Evolutionary conservation across 2,113 vertebrate species (phyloP).

Genomic region (Rhabdornis inornatus): DNA sequence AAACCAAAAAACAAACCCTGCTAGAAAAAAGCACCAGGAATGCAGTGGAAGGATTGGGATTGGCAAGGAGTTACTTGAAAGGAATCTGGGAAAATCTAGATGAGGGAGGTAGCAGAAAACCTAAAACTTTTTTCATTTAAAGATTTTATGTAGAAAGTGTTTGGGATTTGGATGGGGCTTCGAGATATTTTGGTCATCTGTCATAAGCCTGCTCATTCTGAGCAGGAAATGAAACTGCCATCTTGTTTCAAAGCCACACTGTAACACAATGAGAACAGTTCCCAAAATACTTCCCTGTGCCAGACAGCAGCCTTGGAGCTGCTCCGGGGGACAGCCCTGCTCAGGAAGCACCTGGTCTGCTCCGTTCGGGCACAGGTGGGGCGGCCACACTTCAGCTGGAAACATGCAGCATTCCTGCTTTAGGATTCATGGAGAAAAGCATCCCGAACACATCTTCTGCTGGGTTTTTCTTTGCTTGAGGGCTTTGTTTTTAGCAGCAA

Average conservation of each 20-base stretch:
- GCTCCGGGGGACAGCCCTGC: neutral
- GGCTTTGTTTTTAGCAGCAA: neutral
- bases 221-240: slow-evolving; percentile 12
- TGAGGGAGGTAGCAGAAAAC: neutral
- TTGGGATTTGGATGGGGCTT: neutral
- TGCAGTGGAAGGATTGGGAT: neutral
- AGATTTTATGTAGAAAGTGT: rapidly evolving
- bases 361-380: neutral
- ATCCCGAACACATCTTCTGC: rapidly evolving
- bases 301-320: neutral
- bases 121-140: neutral
- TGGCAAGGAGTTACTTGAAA: neutral
- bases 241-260: neutral
- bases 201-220: neutral
- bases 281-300: neutral
- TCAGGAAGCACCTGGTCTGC: slow-evolving; percentile 31
- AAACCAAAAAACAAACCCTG: neutral
- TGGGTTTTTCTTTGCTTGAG: neutral
- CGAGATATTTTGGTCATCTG: neutral
- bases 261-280: neutral
- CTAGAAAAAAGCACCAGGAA: neutral
- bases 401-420: neutral
- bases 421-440: neutral
- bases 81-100: neutral
- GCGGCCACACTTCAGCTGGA: neutral